Conservation (phyloP, 2,888 invertebrate species). For the Pseudococcus jackbeardsleyi region DNA sequence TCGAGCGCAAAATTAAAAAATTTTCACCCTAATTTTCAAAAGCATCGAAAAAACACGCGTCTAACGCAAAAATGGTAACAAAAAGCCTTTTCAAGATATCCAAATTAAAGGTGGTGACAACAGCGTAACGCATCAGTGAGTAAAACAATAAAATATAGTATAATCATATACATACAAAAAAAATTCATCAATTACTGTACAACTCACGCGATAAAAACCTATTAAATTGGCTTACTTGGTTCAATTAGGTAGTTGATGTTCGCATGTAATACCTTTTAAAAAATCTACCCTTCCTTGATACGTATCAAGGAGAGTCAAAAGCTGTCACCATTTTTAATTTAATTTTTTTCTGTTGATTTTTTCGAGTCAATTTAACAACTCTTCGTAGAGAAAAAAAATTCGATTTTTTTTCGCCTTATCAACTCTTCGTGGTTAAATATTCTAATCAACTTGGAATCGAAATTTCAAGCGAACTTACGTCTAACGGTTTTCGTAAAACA, state of each 20-base stretch:
- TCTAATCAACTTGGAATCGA: neutral
- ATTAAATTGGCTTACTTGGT: conserved; percentile 36
- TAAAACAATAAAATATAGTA: conserved; percentile 47
- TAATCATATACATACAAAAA: conserved; percentile 45
- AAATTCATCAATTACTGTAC: conserved; percentile 39
- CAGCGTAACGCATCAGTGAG: conserved; percentile 53
- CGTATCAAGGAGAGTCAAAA: neutral
- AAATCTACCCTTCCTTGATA: neutral
- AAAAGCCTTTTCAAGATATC: conserved; percentile 49
- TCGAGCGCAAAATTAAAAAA: conserved; percentile 44
- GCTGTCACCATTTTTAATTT: conserved; percentile 39
- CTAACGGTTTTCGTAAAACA: conserved; percentile 92
- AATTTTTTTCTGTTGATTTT: neutral
- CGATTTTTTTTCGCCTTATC: neutral
- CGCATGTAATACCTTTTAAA: neutral
- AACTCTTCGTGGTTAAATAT: conserved; percentile 3
- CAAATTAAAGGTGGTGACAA: conserved; percentile 53
- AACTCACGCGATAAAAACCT: conserved; percentile 44
- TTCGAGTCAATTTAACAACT: conserved; percentile 32
- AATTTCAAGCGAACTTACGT: conserved; percentile 82
- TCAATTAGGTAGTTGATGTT: conserved; percentile 1
- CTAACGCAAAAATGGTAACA: conserved; percentile 56
- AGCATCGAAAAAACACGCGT: conserved; percentile 53
- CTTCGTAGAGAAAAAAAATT: conserved; percentile 4
- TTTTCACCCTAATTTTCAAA: conserved; percentile 40